These are phyloP conservation scores for Elgaria multicarinata DNA, from an alignment of 2,113 vertebrate species.

Conservation along the genomic window DNA sequence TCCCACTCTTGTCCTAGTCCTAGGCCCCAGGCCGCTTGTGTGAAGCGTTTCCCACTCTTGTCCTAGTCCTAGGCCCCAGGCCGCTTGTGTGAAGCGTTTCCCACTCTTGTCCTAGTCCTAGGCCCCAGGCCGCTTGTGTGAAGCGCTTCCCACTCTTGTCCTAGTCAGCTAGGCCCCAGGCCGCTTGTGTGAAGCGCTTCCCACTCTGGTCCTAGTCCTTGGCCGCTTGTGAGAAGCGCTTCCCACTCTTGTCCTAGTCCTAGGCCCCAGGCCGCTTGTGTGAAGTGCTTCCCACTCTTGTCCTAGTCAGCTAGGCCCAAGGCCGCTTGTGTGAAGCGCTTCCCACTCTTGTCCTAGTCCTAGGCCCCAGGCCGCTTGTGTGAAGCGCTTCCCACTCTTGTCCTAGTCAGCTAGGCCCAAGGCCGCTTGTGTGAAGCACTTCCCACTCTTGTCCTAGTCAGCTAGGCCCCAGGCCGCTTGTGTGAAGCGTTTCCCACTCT, in stretches of 20 bases:
- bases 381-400: not conserved
- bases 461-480: slow-evolving; percentile 18
- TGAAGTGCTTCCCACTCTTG: not conserved
- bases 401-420: not conserved
- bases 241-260: not conserved
- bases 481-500: slow-evolving; percentile 1
- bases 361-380: slow-evolving; percentile 23
- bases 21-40: slow-evolving; percentile 23
- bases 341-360: not conserved
- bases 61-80: not conserved
- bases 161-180: not conserved
- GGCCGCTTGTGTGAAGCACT: slow-evolving; percentile 20
- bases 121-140: slow-evolving; percentile 24
- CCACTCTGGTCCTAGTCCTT: not conserved
- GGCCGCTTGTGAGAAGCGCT: slow-evolving; percentile 19
- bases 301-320: not conserved
- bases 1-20: not conserved
- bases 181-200: slow-evolving; percentile 23
- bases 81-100: slow-evolving; percentile 24
- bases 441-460: not conserved
- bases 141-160: not conserved
- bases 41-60: not conserved
- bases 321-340: slow-evolving; percentile 19
- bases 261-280: slow-evolving; percentile 23
- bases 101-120: not conserved